Evolutionary conservation across 2,797 vertebrate genomes (phyloP), one percentile per base, ranked within the genome.

Genomic region (Megalops cyprinoides): DNA sequence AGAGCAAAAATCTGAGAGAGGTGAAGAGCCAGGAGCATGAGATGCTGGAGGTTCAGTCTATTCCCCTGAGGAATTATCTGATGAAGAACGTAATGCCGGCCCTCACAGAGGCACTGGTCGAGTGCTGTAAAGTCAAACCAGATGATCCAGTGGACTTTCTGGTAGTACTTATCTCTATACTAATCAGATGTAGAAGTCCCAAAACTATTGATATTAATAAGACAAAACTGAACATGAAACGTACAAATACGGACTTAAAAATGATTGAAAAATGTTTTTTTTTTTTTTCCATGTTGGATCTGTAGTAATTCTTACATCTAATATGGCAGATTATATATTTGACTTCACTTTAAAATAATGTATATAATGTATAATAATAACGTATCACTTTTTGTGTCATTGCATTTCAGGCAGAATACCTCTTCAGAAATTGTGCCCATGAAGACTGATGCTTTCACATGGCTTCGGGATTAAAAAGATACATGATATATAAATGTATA

Each of bases 31-130:
- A 98, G 90, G 95, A 98, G 87, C 39, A 83, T 1, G 95, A 98
- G 86, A 85, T 96, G 55, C 77, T 96, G 82, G 96, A 96, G 81
- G 94, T 93, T 0, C 94, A 88, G 48, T 93, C 95, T 28, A 1
- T 94, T 60, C 97, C 97, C 25, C 86, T 98, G 87, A 94, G 97
- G 65, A 96, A 96, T 86, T 99, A 98, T 82, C 89, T 99, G 90
- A 97, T 98, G 96, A 95, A 94, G 84, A 91, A 96, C 0, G 95
- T 98, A 69, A 98, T 98, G 95, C 97, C 98, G 4, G 92, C 96
- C 0, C 95, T 99, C 65, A 91, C 92, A 67, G 90, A 93, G 84
- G 97, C 96, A 6, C 91, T 98, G 87, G 88, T 90, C 1, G 95
- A 97, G 58, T 97, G 97, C 84, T 93, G 94, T 82, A 95, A 90